These are phyloP conservation scores for Eurypyga helias DNA, from an alignment of 2,113 vertebrate genomes.

Conservation along the genomic window DNA sequence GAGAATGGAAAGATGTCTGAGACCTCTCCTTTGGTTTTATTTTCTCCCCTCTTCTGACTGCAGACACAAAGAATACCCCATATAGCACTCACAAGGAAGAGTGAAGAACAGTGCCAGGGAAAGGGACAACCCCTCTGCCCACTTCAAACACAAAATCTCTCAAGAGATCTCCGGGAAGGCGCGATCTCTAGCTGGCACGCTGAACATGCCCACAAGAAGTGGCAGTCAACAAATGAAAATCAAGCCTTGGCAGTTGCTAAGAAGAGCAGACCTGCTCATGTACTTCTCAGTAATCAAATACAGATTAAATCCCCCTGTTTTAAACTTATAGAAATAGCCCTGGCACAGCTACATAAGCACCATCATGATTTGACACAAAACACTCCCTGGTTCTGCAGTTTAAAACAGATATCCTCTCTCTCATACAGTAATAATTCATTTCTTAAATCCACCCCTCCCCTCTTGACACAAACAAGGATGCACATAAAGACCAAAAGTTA, in stretches of 20 bases:
- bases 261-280: neutral
- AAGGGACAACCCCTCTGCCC: neutral
- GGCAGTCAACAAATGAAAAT: neutral
- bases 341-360: neutral
- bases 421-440: neutral
- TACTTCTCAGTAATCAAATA: neutral
- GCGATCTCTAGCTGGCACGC: neutral
- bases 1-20: neutral
- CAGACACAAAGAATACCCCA: neutral
- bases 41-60: neutral
- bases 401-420: neutral
- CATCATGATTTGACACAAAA: neutral
- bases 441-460: neutral
- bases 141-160: neutral
- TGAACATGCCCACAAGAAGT: neutral
- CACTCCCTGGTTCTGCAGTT: neutral
- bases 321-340: neutral
- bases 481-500: neutral
- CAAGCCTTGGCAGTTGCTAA: neutral
- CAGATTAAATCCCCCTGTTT: neutral
- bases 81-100: neutral
- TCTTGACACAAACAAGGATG: neutral
- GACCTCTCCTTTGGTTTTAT: neutral
- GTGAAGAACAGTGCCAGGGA: neutral
- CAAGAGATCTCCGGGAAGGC: neutral